Base-by-base conservation (phyloP, 2,888 invertebrate species). In the Fabriciana adippe region DNA sequence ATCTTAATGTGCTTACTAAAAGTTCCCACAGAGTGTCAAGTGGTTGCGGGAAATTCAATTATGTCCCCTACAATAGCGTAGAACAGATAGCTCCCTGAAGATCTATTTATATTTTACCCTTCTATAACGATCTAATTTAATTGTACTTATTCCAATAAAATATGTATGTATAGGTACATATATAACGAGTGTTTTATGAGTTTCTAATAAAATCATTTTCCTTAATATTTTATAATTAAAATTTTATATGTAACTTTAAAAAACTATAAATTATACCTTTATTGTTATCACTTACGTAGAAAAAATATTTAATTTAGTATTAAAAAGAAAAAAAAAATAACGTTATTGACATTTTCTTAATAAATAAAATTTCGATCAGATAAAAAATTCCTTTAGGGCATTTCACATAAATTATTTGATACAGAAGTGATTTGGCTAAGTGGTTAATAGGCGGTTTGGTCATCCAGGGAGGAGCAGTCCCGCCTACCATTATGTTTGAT, bases 341-440 rank as follows among this genome's bases (percentile, higher is more conserved):
- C 11, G 11, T 35, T 35, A 35, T 6, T 35, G 35, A 35, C 35
- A 35, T 35, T 41, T 41, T 11, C 45, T 59, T 31, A 66, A 54
- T 62, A 66, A 63, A 67, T 72, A 55, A 48, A 53, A 55, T 61
- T 56, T 57, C n/a, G 64, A 64, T 48, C 48, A 55, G 31, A 51
- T 51, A 51, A 62, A 62, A 35, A 56, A 64, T 57, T 63, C 67
- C 68, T 73, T 45, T n/a, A 53, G 63, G 71, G 61, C 61, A 66
- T 72, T 67, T 57, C 55, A 71, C 67, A 75, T 73, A 71, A 75
- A 74, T 79, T 81, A 81, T 84, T 81, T 81, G 70, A 82, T 81
- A 88, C 92, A 91, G 92, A 92, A 92, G 92, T 92, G 90, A 88
- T 90, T 81, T 79, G 74, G 80, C 75, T 91, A 92, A 92, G 90